Conservation (phyloP, 2,888 invertebrate genomes). For the Patella caerulea region DNA sequence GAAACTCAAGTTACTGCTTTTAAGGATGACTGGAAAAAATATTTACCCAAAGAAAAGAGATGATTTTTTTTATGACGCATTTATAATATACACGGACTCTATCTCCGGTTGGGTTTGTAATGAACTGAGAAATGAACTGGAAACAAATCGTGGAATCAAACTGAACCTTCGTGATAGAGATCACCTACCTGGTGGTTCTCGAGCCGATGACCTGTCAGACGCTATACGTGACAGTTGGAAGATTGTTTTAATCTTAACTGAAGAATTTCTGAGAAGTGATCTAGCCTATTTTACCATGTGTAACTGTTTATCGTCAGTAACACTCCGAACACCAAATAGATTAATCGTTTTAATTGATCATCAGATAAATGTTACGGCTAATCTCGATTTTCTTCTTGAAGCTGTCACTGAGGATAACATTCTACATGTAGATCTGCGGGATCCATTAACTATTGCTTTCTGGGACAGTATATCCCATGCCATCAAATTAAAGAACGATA, state of each 20-base stretch:
- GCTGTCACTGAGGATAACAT: neutral
- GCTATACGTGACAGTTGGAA: neutral
- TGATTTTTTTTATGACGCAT: neutral
- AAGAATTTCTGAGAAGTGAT: neutral
- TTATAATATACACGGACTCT: neutral
- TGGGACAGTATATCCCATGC: neutral
- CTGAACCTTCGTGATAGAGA: neutral
- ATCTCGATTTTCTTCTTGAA: neutral
- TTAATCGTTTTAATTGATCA: neutral
- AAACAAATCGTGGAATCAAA: neutral
- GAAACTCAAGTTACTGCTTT: neutral
- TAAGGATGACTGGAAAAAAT: neutral
- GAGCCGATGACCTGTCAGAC: neutral
- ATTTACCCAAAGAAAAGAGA: conserved; percentile 1
- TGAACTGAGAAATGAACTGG: neutral
- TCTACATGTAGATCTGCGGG: neutral
- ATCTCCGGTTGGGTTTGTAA: neutral
- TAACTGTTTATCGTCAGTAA: neutral
- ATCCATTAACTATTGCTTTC: neutral
- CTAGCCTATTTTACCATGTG: neutral
- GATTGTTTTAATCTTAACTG: neutral
- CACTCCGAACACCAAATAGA: neutral
- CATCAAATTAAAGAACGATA: neutral
- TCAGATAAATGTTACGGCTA: neutral
- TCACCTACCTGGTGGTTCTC: neutral